Evolutionary conservation across 2,888 invertebrate species (phyloP), one percentile per base, ranked within the genome.

Genomic region (Ectemnius continuus): DNA sequence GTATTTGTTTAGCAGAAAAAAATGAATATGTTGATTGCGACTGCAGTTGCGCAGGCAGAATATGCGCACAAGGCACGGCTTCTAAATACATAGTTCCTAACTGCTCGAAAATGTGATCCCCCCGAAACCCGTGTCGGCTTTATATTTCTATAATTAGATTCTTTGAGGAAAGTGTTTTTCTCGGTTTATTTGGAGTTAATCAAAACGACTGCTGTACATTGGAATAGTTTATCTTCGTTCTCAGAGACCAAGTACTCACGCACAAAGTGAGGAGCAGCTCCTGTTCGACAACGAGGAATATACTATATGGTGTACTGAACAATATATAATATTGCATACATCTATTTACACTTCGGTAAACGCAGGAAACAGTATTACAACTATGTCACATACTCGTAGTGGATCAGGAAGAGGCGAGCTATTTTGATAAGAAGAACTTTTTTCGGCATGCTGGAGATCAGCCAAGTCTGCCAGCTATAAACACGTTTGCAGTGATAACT

Each of bases 71-170:
- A 59, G 36, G 36, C 16, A 52, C 28, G 75, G 67, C 67, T 67
- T 76, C 45, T 66, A 62, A 76, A 73, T 36, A 71, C 61, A 79
- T 66, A 82, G 81, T 81, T 81, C 82, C 82, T 81, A 82, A 70
- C 26, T 64, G 64, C 65, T 71, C 75, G 67, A 68, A 66, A 48
- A 57, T 73, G 59, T 61, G 14, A 71, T 65, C 26, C 48, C 13
- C 63, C 70, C 23, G 20, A 8, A 36, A 48, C 73, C 47, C n/a
- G 57, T 36, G 14, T 20, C 16, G n/a, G 18, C 36, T 18, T 14
- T 13, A 11, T 11, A 36, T 11, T 36, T 36, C 6, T 11, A 36
- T 11, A 36, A 36, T 36, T 36, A 5, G 14, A 18, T 13, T 6
- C 2, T 0, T 11, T n/a, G n/a, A 2, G 48, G n/a, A 36, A 61